A percentile compares a stretch with the other conserved stretches of the same genome.
These are phyloP conservation scores for Sinhomidia bicolor DNA, from an alignment of 2,888 invertebrate species.

Conservation along the genomic window DNA sequence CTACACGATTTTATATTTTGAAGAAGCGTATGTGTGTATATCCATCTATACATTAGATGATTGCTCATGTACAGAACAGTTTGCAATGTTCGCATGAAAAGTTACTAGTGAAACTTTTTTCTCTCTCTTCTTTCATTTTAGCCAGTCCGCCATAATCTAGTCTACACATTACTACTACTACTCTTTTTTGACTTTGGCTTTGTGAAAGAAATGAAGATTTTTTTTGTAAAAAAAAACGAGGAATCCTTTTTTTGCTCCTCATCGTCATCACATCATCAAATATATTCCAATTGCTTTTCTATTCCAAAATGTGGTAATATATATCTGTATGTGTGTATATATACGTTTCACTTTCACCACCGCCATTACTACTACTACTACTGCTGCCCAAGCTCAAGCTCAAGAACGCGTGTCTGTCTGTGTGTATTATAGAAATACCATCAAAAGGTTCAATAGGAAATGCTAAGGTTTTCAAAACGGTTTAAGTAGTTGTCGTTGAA, in stretches of 20 bases:
- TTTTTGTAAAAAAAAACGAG: neutral
- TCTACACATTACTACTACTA: too few species aligned
- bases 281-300: constrained; percentile 22
- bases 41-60: neutral
- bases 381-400: too few species aligned
- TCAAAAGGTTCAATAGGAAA: neutral
- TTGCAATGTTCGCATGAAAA: neutral
- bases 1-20: too few species aligned
- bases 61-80: neutral
- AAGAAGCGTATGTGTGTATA: too few species aligned
- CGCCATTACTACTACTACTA: too few species aligned
- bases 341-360: neutral
- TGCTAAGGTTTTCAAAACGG: neutral
- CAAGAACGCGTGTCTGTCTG: neutral
- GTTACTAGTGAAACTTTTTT: neutral
- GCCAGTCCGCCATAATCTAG: neutral
- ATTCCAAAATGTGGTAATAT: neutral
- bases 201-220: neutral
- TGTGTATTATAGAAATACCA: neutral
- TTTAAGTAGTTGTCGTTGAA: constrained; percentile 7
- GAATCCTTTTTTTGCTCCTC: neutral
- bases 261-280: neutral
- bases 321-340: neutral
- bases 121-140: too few species aligned
- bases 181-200: neutral